A percentile compares a stretch with the other conserved stretches of the same genome.
phyloP scores from a whole-genome alignment of 2,797 vertebrate species.

The Coccyzus lansbergi region DNA sequence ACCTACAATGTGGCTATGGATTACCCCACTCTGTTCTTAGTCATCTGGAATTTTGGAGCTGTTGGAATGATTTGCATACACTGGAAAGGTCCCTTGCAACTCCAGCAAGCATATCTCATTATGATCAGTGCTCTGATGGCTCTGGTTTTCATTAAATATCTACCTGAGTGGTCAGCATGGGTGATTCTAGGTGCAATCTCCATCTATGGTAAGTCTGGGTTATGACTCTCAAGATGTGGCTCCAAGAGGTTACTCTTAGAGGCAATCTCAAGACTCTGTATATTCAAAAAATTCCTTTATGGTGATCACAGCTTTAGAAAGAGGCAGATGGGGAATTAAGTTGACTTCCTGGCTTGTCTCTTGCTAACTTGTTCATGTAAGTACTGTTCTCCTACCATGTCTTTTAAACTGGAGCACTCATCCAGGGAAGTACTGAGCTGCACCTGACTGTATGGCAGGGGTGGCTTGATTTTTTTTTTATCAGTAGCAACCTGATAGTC shows the following conservation, averaged over 20 bases:
- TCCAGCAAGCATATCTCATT: conserved; percentile 96
- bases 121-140: conserved; percentile 97
- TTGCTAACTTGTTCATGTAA: neutral
- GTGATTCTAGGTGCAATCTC: conserved; percentile 96
- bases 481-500: neutral
- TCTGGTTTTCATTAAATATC: conserved; percentile 95
- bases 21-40: conserved; percentile 88
- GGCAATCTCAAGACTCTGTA: neutral
- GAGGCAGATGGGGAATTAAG: neutral
- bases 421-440: neutral
- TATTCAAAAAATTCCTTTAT: neutral
- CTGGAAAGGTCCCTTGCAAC: conserved; percentile 92
- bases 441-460: neutral
- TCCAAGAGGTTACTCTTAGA: neutral
- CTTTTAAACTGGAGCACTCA: neutral
- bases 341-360: neutral
- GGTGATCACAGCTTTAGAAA: neutral
- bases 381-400: neutral
- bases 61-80: conserved; percentile 98
- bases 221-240: neutral
- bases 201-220: conserved; percentile 85
- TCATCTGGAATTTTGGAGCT: conserved; percentile 95
- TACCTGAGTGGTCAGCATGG: conserved; percentile 96
- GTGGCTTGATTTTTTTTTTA: conserved; percentile 21
- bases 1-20: conserved; percentile 96